These are phyloP conservation scores for Leucania comma DNA, from an alignment of 2,888 invertebrate species.

Conservation along the genomic window DNA sequence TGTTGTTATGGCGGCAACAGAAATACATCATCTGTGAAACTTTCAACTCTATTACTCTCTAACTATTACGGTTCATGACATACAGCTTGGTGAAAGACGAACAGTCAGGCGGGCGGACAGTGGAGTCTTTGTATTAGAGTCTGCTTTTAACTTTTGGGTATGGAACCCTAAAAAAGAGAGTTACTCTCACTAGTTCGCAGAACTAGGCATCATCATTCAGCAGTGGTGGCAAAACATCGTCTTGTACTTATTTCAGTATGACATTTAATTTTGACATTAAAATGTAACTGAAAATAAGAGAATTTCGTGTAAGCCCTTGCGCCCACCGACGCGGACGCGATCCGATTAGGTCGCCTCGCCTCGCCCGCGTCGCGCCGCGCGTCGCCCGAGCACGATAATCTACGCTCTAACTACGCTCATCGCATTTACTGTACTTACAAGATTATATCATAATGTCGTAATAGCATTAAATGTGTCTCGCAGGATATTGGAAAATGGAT, in stretches of 20 bases:
- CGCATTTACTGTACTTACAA: slow-evolving; percentile 32
- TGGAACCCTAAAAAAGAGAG: background rate
- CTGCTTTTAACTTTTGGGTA: too few relatives aligned
- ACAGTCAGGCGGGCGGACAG: too few relatives aligned
- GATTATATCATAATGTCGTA: slow-evolving; percentile 36
- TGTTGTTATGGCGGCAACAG: too few relatives aligned
- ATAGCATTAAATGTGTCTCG: slow-evolving; percentile 24
- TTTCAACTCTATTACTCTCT: too few relatives aligned
- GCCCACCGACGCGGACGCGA: slow-evolving; percentile 37
- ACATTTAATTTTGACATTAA: slow-evolving; percentile 2
- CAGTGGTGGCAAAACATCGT: background rate
- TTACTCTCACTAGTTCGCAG: background rate
- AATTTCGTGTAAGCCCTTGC: slow-evolving; percentile 9
- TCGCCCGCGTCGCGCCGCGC: background rate
- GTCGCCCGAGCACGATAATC: slow-evolving; percentile 38
- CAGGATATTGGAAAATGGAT: slow-evolving; percentile 6
- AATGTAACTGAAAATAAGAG: slow-evolving; percentile 17
- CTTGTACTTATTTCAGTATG: background rate
- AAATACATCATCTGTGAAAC: too few relatives aligned
- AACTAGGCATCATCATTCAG: background rate
- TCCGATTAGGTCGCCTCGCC: slow-evolving; percentile 50
- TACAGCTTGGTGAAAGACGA: too few relatives aligned
- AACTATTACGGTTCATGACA: too few relatives aligned
- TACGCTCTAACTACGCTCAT: slow-evolving; percentile 35
- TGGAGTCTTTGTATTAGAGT: too few relatives aligned